Conservation (phyloP, 2,888 invertebrate species). For the Athetis lepigone region DNA sequence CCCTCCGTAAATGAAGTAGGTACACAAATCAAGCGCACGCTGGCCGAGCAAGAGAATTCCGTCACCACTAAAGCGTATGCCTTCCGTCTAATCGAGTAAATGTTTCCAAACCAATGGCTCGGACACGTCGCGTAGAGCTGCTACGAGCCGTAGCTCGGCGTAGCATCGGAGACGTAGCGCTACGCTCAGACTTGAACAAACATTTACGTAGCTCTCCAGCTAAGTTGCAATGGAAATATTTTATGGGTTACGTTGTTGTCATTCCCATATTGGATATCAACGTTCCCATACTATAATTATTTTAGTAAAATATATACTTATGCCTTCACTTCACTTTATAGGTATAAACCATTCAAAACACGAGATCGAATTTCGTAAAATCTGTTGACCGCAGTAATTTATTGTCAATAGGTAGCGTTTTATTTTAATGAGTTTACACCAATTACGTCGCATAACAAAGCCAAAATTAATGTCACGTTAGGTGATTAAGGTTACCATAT, state of each 20-base stretch:
- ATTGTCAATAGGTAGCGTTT: slow-evolving; percentile 38
- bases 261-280: slow-evolving; percentile 32
- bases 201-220: slow-evolving; percentile 75
- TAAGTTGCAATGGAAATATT: slow-evolving; percentile 62
- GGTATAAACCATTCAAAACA: neutral
- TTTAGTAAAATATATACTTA: neutral
- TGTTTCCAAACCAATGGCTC: slow-evolving; percentile 83
- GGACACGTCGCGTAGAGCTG: slow-evolving; percentile 80
- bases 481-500: slow-evolving; percentile 76
- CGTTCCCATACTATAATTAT: neutral
- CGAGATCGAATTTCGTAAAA: neutral
- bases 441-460: slow-evolving; percentile 69
- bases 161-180: slow-evolving; percentile 70
- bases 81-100: slow-evolving; percentile 87
- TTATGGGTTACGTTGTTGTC: slow-evolving; percentile 57
- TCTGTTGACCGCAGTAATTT: slow-evolving; percentile 12
- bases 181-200: slow-evolving; percentile 76
- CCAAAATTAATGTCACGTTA: slow-evolving; percentile 76
- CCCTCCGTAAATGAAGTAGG: slow-evolving; percentile 62
- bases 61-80: slow-evolving; percentile 84
- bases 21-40: slow-evolving; percentile 70
- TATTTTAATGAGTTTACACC: slow-evolving; percentile 68
- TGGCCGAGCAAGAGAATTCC: slow-evolving; percentile 76
- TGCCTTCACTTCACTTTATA: no score
- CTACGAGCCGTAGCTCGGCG: slow-evolving; percentile 76